A percentile compares a stretch with the other conserved stretches of the same genome.
Evolutionary conservation across 92 coral and sea anemone species (phyloP).

Genomic region (Zoanthus solanderi): DNA sequence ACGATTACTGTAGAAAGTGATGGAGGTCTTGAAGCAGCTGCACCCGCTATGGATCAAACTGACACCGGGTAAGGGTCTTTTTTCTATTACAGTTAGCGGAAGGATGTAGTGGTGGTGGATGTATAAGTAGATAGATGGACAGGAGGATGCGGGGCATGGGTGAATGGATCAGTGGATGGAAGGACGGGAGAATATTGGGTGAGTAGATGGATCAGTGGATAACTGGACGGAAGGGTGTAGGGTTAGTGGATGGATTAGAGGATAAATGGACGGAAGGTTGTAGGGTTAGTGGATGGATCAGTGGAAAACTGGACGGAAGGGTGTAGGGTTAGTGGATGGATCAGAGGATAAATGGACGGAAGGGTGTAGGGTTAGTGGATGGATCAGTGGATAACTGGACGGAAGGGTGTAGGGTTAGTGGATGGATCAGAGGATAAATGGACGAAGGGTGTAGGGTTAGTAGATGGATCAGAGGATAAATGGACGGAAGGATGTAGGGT

Average conservation of each 20-base stretch:
- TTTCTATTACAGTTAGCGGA: not conserved
- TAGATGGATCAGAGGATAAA: too few species aligned
- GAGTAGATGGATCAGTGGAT: not conserved
- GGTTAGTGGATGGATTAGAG: not conserved
- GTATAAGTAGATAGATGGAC: not conserved
- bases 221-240: not conserved
- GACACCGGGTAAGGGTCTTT: conserved; percentile 36
- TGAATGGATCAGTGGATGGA: not conserved
- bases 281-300: too few species aligned
- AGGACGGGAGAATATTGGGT: not conserved
- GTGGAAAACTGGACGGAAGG: too few species aligned
- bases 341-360: too few species aligned
- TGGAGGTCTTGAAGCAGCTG: conserved; percentile 3
- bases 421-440: too few species aligned
- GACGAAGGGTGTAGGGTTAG: too few species aligned
- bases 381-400: too few species aligned
- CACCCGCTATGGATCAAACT: not conserved
- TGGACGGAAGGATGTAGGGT: not conserved
- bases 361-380: too few species aligned
- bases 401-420: too few species aligned
- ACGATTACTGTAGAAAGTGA: conserved; percentile 5
- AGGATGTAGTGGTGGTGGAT: not conserved
- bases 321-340: too few species aligned
- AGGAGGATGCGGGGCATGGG: not conserved
- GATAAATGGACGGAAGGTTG: not conserved